phyloP scores from a whole-genome alignment of 2,797 vertebrate genomes.

The Gobio occitaniae region DNA sequence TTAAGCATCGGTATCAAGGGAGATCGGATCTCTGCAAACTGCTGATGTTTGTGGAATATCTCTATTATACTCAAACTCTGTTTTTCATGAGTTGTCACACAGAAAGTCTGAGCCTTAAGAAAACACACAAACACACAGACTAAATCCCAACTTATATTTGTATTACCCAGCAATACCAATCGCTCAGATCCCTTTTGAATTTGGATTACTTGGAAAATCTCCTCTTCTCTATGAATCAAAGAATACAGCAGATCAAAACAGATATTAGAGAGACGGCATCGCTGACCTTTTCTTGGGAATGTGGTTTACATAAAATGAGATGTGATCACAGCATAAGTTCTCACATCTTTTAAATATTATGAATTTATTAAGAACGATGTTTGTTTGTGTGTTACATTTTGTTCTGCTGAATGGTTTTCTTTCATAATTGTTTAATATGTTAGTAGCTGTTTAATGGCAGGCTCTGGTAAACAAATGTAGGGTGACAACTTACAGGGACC shows the following conservation, averaged over 20 bases:
- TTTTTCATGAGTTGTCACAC: slow-evolving; percentile 13
- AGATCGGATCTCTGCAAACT: slow-evolving; percentile 26
- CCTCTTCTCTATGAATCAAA: slow-evolving; percentile 14
- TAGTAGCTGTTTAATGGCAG: not conserved
- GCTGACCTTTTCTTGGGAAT: not conserved
- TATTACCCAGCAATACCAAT: slow-evolving; percentile 25
- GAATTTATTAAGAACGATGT: not conserved
- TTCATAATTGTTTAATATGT: not conserved
- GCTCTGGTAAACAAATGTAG: not conserved
- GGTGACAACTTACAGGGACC: not conserved
- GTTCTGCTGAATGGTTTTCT: not conserved
- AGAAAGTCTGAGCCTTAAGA: not conserved
- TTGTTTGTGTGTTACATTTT: not conserved
- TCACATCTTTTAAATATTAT: not conserved
- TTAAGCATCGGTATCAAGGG: slow-evolving; percentile 6
- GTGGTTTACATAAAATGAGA: slow-evolving; percentile 18
- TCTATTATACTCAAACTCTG: slow-evolving; percentile 14
- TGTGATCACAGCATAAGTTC: slow-evolving; percentile 6
- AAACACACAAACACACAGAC: slow-evolving; percentile 17
- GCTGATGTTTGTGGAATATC: slow-evolving; percentile 21
- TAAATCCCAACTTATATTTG: slow-evolving; percentile 38
- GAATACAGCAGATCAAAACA: slow-evolving; percentile 20
- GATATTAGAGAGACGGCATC: not conserved
- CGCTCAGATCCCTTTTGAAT: slow-evolving; percentile 1
- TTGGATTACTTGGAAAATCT: slow-evolving; percentile 7